phyloP scores from a whole-genome alignment of 2,113 vertebrate species.

The Calyptommatus sinebrachiatus region DNA sequence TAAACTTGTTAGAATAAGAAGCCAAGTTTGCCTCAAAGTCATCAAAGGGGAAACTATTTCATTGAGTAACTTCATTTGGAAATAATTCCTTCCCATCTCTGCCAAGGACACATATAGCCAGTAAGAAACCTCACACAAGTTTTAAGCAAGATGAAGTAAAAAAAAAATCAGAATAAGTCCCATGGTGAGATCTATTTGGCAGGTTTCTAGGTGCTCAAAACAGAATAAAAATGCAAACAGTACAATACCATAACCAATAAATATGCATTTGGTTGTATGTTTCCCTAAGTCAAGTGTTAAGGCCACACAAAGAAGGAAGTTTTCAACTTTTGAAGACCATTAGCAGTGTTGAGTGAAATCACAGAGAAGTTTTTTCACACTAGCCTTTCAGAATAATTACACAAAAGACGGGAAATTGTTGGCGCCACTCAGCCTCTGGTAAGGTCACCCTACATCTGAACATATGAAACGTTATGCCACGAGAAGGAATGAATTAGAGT shows the following conservation, averaged over 20 bases:
- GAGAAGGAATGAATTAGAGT: constrained; percentile 69
- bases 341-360: constrained; percentile 64
- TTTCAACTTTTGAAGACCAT: constrained; percentile 69
- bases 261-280: constrained; percentile 52
- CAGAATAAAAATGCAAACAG: constrained; percentile 16
- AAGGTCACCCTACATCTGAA: constrained; percentile 82
- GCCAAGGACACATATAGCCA: neutral
- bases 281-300: constrained; percentile 45
- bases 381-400: constrained; percentile 61
- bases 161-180: neutral
- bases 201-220: neutral
- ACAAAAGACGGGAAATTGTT: constrained; percentile 76
- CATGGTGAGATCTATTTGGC: neutral
- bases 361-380: constrained; percentile 59
- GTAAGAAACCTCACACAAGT: neutral
- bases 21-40: no score
- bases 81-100: no score
- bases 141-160: neutral
- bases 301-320: constrained; percentile 71
- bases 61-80: no score
- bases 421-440: constrained; percentile 78
- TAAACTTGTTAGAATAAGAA: no score
- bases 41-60: no score
- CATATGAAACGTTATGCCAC: constrained; percentile 83
- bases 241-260: constrained; percentile 11